Base-by-base conservation (phyloP, 2,888 invertebrate genomes). In the Cataglyphis albicans region DNA sequence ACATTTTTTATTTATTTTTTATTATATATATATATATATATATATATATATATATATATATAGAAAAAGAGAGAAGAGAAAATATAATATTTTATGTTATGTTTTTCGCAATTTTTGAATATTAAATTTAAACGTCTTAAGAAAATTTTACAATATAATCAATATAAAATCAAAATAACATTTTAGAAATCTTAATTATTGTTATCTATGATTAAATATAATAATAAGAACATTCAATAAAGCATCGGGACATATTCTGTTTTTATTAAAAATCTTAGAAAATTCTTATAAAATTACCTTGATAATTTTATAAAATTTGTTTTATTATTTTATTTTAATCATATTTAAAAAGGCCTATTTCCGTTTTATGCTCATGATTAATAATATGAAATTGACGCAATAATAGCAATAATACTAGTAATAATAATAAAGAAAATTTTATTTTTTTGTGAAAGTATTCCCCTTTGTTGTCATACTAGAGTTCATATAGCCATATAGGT, bases 121-220 rank as follows among this genome's bases (percentile, higher is more conserved):
- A n/a, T 52, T 52, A 52, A 52, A 52, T 52, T 52, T 18, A 52
- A 52, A 52, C 6, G n/a, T n/a, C 3, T 41, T 44, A 15, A 44
- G 15, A 44, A 70, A 68, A 35, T 35, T 35, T 55, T 9, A 52
- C 52, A 21, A 55, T 4, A 1, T 7, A 1, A 1, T 52, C n/a
- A 52, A 52, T 32, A 70, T 25, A 72, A 57, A 41, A 72, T 3
- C 9, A 38, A 72, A 38, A 59, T 25, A 38, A 72, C n/a, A 70
- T 7, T 6, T n/a, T 3, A 21, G 2, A 57, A 15, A 4, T 59
- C 38, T 72, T 38, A 25, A 9, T 7, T 15, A 38, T 38, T 1
- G 2, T 35, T 55, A 21, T 57, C 3, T 18, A 7, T 61, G 32
- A 9, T 32, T 52, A 3, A 52, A 10, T 38, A 18, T 21, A 12